Conservation (phyloP, 2,888 invertebrate species). For the Philopedon plagiatum region DNA sequence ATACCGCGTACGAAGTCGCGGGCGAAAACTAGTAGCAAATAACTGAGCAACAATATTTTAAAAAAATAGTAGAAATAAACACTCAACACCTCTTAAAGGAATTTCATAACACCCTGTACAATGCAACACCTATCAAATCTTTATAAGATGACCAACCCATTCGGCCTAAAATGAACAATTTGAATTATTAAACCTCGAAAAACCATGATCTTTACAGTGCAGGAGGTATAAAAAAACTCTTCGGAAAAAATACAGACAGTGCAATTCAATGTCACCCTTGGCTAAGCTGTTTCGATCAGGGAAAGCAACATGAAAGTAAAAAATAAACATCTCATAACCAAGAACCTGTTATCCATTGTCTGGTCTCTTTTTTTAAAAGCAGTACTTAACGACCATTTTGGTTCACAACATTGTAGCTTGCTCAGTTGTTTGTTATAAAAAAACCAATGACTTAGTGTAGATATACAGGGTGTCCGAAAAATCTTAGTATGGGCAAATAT, state of each 20-base stretch:
- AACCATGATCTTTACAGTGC: constrained; percentile 1
- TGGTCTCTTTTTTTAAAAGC: background rate
- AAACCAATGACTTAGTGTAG: no score
- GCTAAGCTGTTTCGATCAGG: background rate
- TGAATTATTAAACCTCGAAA: background rate
- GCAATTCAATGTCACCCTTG: background rate
- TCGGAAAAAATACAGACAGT: background rate
- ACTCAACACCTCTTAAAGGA: no score
- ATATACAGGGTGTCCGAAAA: no score
- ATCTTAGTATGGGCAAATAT: no score
- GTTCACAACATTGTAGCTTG: no score
- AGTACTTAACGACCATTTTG: no score
- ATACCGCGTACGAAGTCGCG: no score
- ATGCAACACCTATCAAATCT: background rate
- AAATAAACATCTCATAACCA: background rate
- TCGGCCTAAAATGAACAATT: background rate
- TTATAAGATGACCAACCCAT: background rate
- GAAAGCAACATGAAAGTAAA: background rate
- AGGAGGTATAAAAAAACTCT: constrained; percentile 4
- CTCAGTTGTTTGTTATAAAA: no score
- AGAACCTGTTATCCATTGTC: background rate
- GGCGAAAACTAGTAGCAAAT: no score
- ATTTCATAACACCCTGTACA: background rate
- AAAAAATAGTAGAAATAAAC: no score
- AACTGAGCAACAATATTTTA: no score